A percentile compares a stretch with the other conserved stretches of the same genome.
These are phyloP conservation scores for Gallirallus australis DNA, from an alignment of 2,797 vertebrate species.

Conservation along the genomic window DNA sequence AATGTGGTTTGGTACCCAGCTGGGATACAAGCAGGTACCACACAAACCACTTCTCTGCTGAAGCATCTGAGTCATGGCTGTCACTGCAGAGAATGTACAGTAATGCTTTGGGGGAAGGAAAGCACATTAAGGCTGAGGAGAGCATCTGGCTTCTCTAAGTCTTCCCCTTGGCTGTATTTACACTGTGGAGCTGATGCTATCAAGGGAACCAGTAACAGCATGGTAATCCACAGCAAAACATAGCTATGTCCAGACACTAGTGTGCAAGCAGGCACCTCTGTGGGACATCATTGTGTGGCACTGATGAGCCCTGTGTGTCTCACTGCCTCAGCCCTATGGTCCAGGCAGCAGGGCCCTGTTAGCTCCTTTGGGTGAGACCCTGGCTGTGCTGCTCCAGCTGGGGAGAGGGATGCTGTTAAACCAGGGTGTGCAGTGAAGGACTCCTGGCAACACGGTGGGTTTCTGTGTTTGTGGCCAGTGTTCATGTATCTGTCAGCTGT, in stretches of 20 bases:
- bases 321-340: neutral
- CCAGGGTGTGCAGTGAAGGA: neutral
- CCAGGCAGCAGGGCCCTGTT: neutral
- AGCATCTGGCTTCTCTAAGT: neutral
- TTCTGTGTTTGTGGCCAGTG: neutral
- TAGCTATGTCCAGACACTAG: neutral
- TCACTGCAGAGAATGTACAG: neutral
- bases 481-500: rapidly evolving
- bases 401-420: neutral
- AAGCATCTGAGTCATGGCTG: neutral
- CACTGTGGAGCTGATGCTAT: neutral
- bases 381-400: neutral
- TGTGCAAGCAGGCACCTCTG: neutral
- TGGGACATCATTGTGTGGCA: rapidly evolving
- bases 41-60: neutral
- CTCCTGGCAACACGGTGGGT: neutral
- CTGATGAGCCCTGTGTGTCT: neutral
- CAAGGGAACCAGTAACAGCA: neutral
- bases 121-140: neutral
- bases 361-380: neutral
- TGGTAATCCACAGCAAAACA: slow-evolving; percentile 31
- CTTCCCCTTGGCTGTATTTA: neutral
- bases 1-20: neutral
- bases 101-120: neutral
- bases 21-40: neutral